phyloP scores from a whole-genome alignment of 2,888 invertebrate species.

The Crepidodera aurea region DNA sequence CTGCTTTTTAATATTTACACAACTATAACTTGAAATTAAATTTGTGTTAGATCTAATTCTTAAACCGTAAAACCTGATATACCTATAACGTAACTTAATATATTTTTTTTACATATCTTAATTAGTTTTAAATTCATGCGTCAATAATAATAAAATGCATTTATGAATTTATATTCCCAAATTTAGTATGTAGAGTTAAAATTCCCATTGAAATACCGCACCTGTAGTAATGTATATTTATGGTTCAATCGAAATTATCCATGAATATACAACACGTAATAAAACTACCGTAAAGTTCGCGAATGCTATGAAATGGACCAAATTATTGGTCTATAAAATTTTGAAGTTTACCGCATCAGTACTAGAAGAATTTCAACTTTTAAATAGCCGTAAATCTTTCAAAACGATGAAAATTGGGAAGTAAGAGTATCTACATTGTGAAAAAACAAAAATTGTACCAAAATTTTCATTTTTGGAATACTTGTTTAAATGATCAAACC shows the following conservation, averaged over 20 bases:
- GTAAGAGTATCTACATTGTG: too few relatives aligned
- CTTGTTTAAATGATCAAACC: too few relatives aligned
- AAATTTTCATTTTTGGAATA: too few relatives aligned
- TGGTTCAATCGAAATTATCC: constrained; percentile 7
- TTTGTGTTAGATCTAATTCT: too few relatives aligned
- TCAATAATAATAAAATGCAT: neutral
- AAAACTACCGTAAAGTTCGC: neutral
- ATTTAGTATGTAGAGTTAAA: neutral
- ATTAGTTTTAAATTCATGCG: neutral
- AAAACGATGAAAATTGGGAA: neutral
- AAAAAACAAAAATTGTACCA: too few relatives aligned
- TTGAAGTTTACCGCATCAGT: neutral
- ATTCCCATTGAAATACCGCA: neutral
- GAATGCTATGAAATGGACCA: neutral
- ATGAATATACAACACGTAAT: constrained; percentile 14
- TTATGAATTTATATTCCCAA: constrained; percentile 3
- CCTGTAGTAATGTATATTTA: constrained; percentile 6
- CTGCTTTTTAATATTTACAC: too few relatives aligned
- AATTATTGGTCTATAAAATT: constrained; percentile 17
- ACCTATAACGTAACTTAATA: too few relatives aligned
- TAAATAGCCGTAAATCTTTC: neutral
- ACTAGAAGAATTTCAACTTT: constrained; percentile 1
- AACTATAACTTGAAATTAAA: too few relatives aligned
- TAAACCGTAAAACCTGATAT: too few relatives aligned
- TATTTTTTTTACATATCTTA: too few relatives aligned